Conservation (phyloP, 2,888 invertebrate genomes). For the Sphecodes monilicornis region DNA sequence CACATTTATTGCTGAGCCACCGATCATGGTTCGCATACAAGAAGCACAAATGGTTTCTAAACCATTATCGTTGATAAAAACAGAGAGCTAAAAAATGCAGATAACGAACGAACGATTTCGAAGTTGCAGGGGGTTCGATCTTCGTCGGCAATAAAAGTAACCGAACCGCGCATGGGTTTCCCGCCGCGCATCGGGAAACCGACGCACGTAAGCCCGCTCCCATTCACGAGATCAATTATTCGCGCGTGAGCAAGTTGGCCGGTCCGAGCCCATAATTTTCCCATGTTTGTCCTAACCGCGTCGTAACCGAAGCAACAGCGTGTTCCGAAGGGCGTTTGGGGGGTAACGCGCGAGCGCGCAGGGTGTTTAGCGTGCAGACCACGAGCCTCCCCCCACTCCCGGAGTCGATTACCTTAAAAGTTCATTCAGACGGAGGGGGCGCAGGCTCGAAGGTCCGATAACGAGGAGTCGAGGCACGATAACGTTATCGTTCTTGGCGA, state of each 20-base stretch:
- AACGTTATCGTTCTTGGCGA: constrained; percentile 66
- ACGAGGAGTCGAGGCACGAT: constrained; percentile 65
- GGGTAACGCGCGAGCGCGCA: neutral
- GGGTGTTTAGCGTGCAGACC: constrained; percentile 62
- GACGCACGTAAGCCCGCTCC: constrained; percentile 49
- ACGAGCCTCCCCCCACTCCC: constrained; percentile 35
- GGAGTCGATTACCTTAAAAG: constrained; percentile 66
- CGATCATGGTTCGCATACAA: too few species aligned
- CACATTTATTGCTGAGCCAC: too few species aligned
- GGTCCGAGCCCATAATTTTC: constrained; percentile 53
- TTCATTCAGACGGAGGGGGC: constrained; percentile 49
- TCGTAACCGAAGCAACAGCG: constrained; percentile 56
- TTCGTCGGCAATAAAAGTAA: constrained; percentile 26
- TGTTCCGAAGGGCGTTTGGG: constrained; percentile 45
- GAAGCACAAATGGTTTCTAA: too few species aligned
- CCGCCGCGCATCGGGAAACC: constrained; percentile 25
- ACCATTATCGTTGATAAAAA: too few species aligned
- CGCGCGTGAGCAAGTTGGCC: constrained; percentile 58
- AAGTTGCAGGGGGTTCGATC: neutral
- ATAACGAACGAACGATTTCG: neutral
- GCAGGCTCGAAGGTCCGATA: constrained; percentile 61
- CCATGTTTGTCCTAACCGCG: constrained; percentile 63
- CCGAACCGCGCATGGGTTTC: neutral
- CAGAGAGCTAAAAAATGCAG: neutral
- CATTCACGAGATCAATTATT: constrained; percentile 58